Evolutionary conservation across 2,888 invertebrate genomes (phyloP).

Genomic region (Philereme vetulata): DNA sequence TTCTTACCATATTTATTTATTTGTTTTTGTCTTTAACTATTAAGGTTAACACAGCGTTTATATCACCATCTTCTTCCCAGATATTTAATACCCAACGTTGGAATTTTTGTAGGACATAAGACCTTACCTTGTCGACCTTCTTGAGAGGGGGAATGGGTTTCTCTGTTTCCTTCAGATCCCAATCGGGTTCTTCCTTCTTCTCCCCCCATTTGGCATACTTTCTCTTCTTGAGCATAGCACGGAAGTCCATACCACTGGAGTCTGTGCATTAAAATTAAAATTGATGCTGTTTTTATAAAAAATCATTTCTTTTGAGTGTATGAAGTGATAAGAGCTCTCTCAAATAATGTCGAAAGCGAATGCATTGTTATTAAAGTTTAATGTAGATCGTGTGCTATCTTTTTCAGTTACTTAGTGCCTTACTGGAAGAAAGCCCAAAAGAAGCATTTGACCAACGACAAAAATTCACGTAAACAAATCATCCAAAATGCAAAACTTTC

Average conservation of each 20-base stretch:
- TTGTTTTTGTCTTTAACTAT: conserved; percentile 32
- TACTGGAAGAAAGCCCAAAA: no score
- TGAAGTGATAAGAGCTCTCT: no score
- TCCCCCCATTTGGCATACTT: conserved; percentile 97
- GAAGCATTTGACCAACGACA: no score
- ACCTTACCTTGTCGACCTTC: conserved; percentile 96
- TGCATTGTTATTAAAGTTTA: no score
- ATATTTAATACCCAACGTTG: conserved; percentile 14
- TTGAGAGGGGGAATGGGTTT: conserved; percentile 93
- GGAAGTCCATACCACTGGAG: conserved; percentile 99
- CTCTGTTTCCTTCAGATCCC: conserved; percentile 96
- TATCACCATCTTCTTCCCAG: conserved; percentile 62
- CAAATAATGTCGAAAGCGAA: no score
- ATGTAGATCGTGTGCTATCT: no score
- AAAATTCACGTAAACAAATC: no score
- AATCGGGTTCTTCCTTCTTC: conserved; percentile 95
- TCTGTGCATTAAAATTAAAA: conserved; percentile 78
- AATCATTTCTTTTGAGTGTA: background rate
- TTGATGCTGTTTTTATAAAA: background rate
- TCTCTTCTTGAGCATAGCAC: conserved; percentile 98
- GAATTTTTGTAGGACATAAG: conserved; percentile 17
- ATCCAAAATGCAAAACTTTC: no score
- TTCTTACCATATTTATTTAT: conserved; percentile 38
- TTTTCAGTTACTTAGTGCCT: no score
- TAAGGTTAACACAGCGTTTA: conserved; percentile 49